These are phyloP conservation scores for Aplodontia rufa DNA, from an alignment of 2,113 vertebrate species.

Conservation along the genomic window DNA sequence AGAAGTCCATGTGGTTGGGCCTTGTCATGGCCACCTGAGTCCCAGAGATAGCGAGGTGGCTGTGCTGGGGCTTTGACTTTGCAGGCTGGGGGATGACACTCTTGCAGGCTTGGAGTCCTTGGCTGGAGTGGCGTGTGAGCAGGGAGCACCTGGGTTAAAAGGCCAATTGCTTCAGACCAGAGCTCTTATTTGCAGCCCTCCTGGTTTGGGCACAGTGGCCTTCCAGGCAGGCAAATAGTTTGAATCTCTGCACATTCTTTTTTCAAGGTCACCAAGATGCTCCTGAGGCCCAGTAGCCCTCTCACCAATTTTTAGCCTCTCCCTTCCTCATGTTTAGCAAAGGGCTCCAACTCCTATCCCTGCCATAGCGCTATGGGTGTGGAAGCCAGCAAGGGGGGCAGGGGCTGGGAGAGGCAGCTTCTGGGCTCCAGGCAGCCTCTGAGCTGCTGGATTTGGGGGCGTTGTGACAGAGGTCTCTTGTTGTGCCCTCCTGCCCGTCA, in stretches of 20 bases:
- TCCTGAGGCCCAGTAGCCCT: fast-evolving
- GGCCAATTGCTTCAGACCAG: not conserved
- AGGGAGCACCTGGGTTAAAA: not conserved
- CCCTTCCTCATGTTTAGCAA: not conserved
- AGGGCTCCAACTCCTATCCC: not conserved
- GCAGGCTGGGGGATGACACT: not conserved
- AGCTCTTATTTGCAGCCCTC: not conserved
- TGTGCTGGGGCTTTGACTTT: not conserved
- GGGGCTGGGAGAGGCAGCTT: too few relatives aligned
- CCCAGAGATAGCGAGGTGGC: not conserved
- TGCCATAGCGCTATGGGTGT: not conserved
- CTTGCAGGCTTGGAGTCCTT: too few relatives aligned
- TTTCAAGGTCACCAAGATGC: not conserved
- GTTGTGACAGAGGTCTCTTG: not conserved
- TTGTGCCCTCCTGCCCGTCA: too few relatives aligned
- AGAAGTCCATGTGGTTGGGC: not conserved
- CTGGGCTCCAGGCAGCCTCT: not conserved
- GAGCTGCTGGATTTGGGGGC: not conserved
- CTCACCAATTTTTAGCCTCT: not conserved
- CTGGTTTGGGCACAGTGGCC: not conserved
- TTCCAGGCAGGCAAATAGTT: not conserved
- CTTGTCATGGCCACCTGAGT: not conserved
- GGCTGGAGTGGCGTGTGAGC: not conserved
- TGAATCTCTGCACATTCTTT: not conserved
- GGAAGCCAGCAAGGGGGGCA: too few relatives aligned